A percentile compares a stretch with the other conserved stretches of the same genome.
Conservation (phyloP, 2,113 vertebrate genomes). For the Gallinago undulata region DNA sequence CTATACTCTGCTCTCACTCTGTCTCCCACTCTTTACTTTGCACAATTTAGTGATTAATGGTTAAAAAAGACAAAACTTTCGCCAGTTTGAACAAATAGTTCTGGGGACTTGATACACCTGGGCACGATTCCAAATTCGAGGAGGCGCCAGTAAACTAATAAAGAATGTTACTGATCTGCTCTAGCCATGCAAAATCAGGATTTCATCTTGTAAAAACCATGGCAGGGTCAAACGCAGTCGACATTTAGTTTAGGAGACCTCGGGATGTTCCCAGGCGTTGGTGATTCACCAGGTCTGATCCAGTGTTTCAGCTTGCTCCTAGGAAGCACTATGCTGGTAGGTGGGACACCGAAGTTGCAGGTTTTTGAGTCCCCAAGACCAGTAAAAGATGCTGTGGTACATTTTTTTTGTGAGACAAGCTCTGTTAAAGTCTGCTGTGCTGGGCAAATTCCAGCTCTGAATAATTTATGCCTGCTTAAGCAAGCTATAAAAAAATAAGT, state of each 20-base stretch:
- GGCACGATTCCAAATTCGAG: background rate
- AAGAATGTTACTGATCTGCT: constrained; percentile 6
- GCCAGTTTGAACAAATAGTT: constrained; percentile 61
- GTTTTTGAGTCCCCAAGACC: background rate
- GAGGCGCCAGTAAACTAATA: constrained; percentile 38
- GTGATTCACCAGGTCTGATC: background rate
- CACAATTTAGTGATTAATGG: constrained; percentile 52
- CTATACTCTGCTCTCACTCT: background rate
- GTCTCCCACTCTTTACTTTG: constrained; percentile 24
- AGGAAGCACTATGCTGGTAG: background rate
- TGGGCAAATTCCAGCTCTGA: background rate
- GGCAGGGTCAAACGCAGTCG: background rate
- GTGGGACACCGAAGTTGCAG: background rate
- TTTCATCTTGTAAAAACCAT: background rate
- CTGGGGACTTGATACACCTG: constrained; percentile 31
- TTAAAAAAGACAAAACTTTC: constrained; percentile 34
- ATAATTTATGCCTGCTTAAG: background rate
- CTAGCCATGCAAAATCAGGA: background rate
- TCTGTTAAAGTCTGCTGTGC: background rate
- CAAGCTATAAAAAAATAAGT: background rate
- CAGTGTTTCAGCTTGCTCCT: background rate
- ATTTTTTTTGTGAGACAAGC: background rate
- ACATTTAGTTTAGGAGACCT: background rate
- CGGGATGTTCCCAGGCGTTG: background rate
- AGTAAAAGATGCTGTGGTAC: background rate